A percentile compares a stretch with the other conserved stretches of the same genome.
Evolutionary conservation across 2,888 invertebrate species (phyloP).

Genomic region (Acheta domesticus): DNA sequence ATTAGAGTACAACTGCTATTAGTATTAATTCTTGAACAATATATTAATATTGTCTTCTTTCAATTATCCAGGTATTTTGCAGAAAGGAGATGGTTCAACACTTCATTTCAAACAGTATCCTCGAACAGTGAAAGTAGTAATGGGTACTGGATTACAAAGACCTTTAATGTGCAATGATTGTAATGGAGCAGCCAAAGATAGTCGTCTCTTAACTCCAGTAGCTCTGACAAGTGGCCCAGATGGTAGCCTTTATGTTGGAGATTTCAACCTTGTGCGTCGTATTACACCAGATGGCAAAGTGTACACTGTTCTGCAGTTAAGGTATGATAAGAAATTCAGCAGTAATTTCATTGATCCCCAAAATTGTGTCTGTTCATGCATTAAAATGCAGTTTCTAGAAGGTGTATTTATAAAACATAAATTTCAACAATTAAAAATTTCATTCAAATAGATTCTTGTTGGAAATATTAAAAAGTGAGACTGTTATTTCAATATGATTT

Average conservation of each 20-base stretch:
- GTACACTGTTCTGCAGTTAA: constrained; percentile 81
- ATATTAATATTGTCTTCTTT: too few relatives aligned
- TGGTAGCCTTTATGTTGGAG: constrained; percentile 94
- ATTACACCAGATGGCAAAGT: constrained; percentile 88
- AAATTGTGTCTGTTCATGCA: too few relatives aligned
- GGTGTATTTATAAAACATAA: not conserved
- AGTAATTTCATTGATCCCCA: too few relatives aligned
- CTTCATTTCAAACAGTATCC: constrained; percentile 91
- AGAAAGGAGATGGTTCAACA: constrained; percentile 95
- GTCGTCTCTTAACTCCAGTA: constrained; percentile 85
- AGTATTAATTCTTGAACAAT: too few relatives aligned
- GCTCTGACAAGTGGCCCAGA: constrained; percentile 93
- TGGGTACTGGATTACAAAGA: constrained; percentile 88
- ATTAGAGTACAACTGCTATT: too few relatives aligned
- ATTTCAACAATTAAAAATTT: not conserved
- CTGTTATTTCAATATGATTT: too few relatives aligned
- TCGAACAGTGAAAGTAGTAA: constrained; percentile 82
- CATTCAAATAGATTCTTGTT: not conserved
- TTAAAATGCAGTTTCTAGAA: not conserved
- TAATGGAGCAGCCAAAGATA: constrained; percentile 79
- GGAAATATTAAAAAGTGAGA: too few relatives aligned
- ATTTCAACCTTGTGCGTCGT: constrained; percentile 89
- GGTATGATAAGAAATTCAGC: constrained; percentile 49
- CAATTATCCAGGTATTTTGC: constrained; percentile 68
- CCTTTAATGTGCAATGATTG: constrained; percentile 83